Evolutionary conservation across 92 coral and sea anemone species (phyloP).

Genomic region (Epizoanthus scotinus): DNA sequence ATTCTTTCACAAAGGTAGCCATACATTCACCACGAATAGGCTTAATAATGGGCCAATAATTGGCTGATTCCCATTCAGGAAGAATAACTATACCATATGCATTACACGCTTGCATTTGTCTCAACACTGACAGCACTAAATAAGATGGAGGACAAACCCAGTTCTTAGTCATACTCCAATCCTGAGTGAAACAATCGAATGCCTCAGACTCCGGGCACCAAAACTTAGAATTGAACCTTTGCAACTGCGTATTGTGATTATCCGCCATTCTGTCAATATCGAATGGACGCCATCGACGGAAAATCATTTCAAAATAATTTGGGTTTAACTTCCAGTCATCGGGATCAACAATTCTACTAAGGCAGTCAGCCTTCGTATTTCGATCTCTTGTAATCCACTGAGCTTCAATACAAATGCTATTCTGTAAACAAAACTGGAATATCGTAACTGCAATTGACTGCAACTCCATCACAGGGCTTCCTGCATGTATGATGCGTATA

Average conservation of each 20-base stretch:
- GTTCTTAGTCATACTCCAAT: slow-evolving; percentile 45
- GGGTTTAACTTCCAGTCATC: slow-evolving; percentile 43
- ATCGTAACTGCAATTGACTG: slow-evolving; percentile 18
- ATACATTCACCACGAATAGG: not conserved
- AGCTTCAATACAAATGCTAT: slow-evolving; percentile 21
- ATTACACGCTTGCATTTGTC: slow-evolving; percentile 25
- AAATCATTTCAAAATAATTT: slow-evolving; percentile 25
- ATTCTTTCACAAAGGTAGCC: slow-evolving; percentile 22
- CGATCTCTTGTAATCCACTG: slow-evolving; percentile 4
- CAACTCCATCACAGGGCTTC: slow-evolving; percentile 27
- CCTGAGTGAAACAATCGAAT: slow-evolving; percentile 60
- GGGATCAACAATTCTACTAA: slow-evolving; percentile 31
- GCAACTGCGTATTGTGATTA: slow-evolving; percentile 29
- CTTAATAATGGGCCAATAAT: not conserved
- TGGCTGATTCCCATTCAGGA: not conserved
- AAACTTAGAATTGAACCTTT: slow-evolving; percentile 28
- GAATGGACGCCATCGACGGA: slow-evolving; percentile 48
- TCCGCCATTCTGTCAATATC: slow-evolving; percentile 50
- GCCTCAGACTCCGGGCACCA: slow-evolving; percentile 57
- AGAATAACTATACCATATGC: slow-evolving; percentile 25
- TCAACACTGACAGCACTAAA: slow-evolving; percentile 27
- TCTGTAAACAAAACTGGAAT: too few species aligned
- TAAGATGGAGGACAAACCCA: slow-evolving; percentile 59
- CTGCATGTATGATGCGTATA: slow-evolving; percentile 12
- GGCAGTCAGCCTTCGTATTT: slow-evolving; percentile 24